Percentiles rank a stretch among this genome's conserved stretches.
phyloP scores from a whole-genome alignment of 1,140 invertebrate genomes.

The Panagrolaimus sp. region DNA sequence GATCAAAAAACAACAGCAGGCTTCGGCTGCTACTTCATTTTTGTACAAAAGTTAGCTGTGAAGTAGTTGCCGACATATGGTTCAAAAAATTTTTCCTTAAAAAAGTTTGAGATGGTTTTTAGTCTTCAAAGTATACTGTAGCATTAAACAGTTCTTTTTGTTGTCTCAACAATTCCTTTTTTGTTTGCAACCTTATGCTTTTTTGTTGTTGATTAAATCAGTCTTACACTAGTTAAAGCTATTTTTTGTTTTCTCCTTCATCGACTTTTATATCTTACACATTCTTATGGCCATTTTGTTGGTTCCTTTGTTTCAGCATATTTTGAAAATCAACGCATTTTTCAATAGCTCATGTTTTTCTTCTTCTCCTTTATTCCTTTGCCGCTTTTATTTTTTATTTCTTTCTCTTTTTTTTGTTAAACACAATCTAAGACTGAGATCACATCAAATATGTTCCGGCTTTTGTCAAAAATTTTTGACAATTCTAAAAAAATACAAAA shows the following conservation, averaged over 20 bases:
- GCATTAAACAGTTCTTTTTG: too few species aligned
- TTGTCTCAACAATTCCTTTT: too few species aligned
- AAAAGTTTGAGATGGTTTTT: not conserved
- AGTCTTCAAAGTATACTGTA: not conserved
- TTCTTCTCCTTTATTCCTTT: slow-evolving; percentile 4
- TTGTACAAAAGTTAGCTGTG: too few species aligned
- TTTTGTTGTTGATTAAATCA: too few species aligned
- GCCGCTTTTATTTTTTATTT: not conserved
- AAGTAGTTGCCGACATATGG: not conserved
- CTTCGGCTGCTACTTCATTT: too few species aligned
- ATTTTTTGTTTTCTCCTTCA: not conserved
- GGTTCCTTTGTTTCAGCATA: not conserved
- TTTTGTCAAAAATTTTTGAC: not conserved
- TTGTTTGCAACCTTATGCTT: too few species aligned
- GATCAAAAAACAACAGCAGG: too few species aligned
- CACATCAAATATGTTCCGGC: slow-evolving; percentile 3
- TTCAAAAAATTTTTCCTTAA: too few species aligned
- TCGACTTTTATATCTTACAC: too few species aligned
- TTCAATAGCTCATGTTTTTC: not conserved
- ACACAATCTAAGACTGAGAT: not conserved
- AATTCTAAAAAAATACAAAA: slow-evolving; percentile 2
- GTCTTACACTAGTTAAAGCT: not conserved
- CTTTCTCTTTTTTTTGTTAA: too few species aligned
- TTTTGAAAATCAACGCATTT: slow-evolving; percentile 11
- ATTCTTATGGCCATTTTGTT: not conserved